A percentile compares a stretch with the other conserved stretches of the same genome.
Conservation (phyloP, 2,888 invertebrate genomes). For the Entomobrya multifasciata region DNA sequence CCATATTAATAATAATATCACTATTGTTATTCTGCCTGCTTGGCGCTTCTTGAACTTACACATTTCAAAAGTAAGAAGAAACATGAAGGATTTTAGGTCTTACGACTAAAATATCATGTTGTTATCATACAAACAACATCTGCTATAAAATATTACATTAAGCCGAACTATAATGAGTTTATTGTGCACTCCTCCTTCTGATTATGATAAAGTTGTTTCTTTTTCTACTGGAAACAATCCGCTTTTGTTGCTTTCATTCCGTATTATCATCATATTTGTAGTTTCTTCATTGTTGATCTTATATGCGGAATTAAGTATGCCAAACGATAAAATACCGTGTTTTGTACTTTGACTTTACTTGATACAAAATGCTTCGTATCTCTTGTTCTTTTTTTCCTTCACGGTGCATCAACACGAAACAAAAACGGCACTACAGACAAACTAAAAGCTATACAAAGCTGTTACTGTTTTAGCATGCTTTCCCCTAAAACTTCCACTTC, state of each 20-base stretch:
- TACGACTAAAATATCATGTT: no score
- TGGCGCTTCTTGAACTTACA: constrained; percentile 33
- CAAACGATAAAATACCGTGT: constrained; percentile 20
- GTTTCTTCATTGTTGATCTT: constrained; percentile 29
- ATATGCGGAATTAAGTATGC: constrained; percentile 45
- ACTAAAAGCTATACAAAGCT: neutral
- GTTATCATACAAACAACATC: neutral
- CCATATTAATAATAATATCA: neutral
- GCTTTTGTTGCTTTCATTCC: constrained; percentile 36
- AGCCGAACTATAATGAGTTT: constrained; percentile 42
- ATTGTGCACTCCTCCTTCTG: constrained; percentile 43
- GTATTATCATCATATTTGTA: constrained; percentile 17
- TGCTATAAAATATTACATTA: constrained; percentile 19
- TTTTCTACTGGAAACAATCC: constrained; percentile 41
- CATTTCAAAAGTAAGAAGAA: neutral
- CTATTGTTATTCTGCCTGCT: no score
- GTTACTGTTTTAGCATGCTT: neutral
- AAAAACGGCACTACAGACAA: constrained; percentile 15
- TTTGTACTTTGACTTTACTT: neutral
- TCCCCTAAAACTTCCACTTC: constrained; percentile 12
- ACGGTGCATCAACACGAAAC: constrained; percentile 48
- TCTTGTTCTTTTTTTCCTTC: constrained; percentile 8
- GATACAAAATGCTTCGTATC: neutral
- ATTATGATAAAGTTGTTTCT: constrained; percentile 52
- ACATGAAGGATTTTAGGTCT: no score